Conservation (phyloP, 1,140 invertebrate species). For the Calephelis nemesis region DNA sequence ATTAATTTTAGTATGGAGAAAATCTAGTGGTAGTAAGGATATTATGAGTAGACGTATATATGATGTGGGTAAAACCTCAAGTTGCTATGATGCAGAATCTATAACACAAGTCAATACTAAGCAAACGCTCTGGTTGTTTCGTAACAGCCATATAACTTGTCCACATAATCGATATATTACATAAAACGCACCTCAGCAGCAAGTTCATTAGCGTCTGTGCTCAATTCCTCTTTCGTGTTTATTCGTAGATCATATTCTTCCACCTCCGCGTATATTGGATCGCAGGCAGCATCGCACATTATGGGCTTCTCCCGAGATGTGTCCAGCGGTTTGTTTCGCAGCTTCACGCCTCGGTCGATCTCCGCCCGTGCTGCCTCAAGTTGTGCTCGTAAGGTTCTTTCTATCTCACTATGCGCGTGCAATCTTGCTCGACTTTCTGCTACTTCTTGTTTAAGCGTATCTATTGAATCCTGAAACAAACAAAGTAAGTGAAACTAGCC, state of each 20-base stretch:
- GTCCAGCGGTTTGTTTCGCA: neutral
- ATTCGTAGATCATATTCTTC: conserved; percentile 59
- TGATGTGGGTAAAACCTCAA: too few species aligned
- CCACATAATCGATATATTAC: conserved; percentile 20
- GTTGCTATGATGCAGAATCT: neutral
- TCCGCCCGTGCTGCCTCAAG: conserved; percentile 64
- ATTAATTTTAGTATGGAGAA: too few species aligned
- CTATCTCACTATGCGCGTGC: conserved; percentile 65
- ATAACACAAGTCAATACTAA: neutral
- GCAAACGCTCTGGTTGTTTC: neutral
- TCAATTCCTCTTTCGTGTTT: conserved; percentile 57
- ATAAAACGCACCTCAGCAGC: conserved; percentile 61
- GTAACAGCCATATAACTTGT: neutral
- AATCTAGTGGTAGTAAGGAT: too few species aligned
- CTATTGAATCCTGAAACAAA: conserved; percentile 66
- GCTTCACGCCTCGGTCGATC: conserved; percentile 32
- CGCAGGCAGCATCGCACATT: conserved; percentile 61
- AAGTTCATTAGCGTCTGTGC: conserved; percentile 65
- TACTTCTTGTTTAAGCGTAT: conserved; percentile 71
- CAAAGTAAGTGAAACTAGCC: too few species aligned
- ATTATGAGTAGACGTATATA: too few species aligned
- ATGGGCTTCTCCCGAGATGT: conserved; percentile 23
- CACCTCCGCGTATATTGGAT: conserved; percentile 56
- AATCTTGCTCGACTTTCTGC: conserved; percentile 63
- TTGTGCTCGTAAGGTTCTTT: conserved; percentile 65